phyloP scores from a whole-genome alignment of 1,140 invertebrate species.

The Anastrepha ludens region DNA sequence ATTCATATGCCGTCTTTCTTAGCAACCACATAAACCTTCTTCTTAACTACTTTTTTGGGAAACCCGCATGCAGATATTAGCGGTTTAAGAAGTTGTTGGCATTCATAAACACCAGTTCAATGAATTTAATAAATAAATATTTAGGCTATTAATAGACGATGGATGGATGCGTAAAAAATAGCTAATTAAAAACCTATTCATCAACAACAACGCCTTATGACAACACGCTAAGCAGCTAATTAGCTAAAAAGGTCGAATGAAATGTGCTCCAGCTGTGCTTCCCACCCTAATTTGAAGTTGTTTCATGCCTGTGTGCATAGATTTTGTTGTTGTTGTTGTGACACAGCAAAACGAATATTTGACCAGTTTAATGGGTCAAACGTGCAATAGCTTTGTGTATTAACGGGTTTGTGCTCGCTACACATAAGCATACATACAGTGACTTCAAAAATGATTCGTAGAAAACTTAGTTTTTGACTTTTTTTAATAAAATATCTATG shows the following conservation, averaged over 20 bases:
- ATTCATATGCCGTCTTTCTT: too few species aligned
- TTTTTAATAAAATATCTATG: too few species aligned
- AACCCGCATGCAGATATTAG: too few species aligned
- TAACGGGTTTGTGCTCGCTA: background rate
- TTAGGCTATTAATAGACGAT: background rate
- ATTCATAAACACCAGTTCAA: too few species aligned
- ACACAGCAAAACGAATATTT: background rate
- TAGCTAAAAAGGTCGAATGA: conserved; percentile 21
- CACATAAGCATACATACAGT: background rate
- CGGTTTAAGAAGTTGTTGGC: too few species aligned
- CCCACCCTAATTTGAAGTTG: background rate
- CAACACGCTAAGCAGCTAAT: conserved; percentile 18
- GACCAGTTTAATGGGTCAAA: conserved; percentile 49
- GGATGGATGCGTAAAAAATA: background rate
- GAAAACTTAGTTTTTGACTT: too few species aligned
- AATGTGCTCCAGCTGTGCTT: conserved; percentile 13
- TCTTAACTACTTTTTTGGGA: too few species aligned
- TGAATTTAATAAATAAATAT: too few species aligned
- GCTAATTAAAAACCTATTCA: background rate
- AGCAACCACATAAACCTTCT: too few species aligned
- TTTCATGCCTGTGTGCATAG: background rate
- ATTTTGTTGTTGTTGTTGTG: background rate
- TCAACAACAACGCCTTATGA: background rate
- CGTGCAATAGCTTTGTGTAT: conserved; percentile 39
- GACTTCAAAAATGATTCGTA: too few species aligned